phyloP scores from a whole-genome alignment of 2,797 vertebrate genomes.

The Crenuchus spilurus region DNA sequence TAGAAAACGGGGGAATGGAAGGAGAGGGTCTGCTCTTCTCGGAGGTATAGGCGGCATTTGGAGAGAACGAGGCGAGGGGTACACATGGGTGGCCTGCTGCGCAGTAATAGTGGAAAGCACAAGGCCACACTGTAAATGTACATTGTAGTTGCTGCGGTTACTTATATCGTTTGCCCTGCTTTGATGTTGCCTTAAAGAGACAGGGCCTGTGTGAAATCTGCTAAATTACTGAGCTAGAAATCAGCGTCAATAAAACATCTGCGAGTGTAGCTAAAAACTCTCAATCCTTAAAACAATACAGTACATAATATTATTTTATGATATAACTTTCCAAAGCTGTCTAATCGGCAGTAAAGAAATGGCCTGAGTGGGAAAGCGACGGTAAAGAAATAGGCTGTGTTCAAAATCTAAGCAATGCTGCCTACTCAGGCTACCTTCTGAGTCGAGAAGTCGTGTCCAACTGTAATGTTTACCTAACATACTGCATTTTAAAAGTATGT shows the following conservation, averaged over 20 bases:
- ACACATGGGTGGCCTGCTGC: not conserved
- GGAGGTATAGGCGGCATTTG: slow-evolving; percentile 1
- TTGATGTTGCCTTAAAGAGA: slow-evolving; percentile 81
- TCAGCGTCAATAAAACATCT: too few species aligned
- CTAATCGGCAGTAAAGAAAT: too few species aligned
- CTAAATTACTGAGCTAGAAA: slow-evolving; percentile 49
- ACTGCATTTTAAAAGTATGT: too few species aligned
- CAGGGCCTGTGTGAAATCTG: slow-evolving; percentile 75
- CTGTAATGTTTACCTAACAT: too few species aligned
- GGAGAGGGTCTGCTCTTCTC: slow-evolving; percentile 59
- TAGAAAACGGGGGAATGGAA: slow-evolving; percentile 73
- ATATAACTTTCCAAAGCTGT: too few species aligned
- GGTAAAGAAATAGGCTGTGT: too few species aligned
- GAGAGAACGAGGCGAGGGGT: not conserved
- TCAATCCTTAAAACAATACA: too few species aligned
- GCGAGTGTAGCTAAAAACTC: slow-evolving; percentile 59
- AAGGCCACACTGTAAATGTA: not conserved
- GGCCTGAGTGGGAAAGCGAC: too few species aligned
- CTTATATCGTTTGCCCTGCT: slow-evolving; percentile 53
- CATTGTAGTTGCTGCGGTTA: not conserved
- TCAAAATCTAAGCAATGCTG: too few species aligned
- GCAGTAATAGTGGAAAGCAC: not conserved
- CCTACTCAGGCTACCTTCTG: too few species aligned
- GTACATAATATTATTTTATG: too few species aligned
- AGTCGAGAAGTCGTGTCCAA: too few species aligned